phyloP scores from a whole-genome alignment of 2,113 vertebrate species.

The Gallinago jamesoni region DNA sequence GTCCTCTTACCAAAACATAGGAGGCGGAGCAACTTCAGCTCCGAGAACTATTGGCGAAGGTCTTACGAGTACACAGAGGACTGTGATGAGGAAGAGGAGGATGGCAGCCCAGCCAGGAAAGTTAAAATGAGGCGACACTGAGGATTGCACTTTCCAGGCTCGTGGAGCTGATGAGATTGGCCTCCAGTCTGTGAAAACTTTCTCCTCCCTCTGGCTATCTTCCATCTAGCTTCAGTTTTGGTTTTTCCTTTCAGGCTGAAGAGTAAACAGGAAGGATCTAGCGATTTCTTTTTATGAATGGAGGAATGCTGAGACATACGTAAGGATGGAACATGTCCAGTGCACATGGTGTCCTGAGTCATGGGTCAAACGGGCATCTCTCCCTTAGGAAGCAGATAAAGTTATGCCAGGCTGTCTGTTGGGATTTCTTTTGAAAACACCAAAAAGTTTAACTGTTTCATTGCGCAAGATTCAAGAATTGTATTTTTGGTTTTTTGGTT shows the following conservation, averaged over 20 bases:
- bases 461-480: slow-evolving; percentile 58
- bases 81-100: slow-evolving; percentile 73
- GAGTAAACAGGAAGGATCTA: slow-evolving; percentile 68
- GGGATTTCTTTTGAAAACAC: slow-evolving; percentile 72
- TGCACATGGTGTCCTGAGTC: slow-evolving; percentile 47
- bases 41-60: slow-evolving; percentile 90
- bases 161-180: slow-evolving; percentile 40
- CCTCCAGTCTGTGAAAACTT: slow-evolving; percentile 65
- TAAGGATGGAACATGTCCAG: slow-evolving; percentile 41
- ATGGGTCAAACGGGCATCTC: slow-evolving; percentile 22
- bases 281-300: slow-evolving; percentile 57
- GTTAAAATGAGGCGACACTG: slow-evolving; percentile 97
- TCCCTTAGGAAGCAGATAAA: slow-evolving; percentile 57
- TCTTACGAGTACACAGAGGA: slow-evolving; percentile 78
- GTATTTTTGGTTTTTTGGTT: not conserved
- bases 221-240: slow-evolving; percentile 69
- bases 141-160: slow-evolving; percentile 62
- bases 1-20: slow-evolving; percentile 83
- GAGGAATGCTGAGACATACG: slow-evolving; percentile 49
- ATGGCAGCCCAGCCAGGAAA: slow-evolving; percentile 84
- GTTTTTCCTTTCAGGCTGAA: slow-evolving; percentile 72
- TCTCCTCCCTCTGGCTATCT: slow-evolving; percentile 62
- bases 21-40: slow-evolving; percentile 81
- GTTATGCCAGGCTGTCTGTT: slow-evolving; percentile 59
- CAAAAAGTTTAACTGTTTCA: slow-evolving; percentile 68